Evolutionary conservation across 2,113 vertebrate species (phyloP).

Genomic region (Sander vitreus): DNA sequence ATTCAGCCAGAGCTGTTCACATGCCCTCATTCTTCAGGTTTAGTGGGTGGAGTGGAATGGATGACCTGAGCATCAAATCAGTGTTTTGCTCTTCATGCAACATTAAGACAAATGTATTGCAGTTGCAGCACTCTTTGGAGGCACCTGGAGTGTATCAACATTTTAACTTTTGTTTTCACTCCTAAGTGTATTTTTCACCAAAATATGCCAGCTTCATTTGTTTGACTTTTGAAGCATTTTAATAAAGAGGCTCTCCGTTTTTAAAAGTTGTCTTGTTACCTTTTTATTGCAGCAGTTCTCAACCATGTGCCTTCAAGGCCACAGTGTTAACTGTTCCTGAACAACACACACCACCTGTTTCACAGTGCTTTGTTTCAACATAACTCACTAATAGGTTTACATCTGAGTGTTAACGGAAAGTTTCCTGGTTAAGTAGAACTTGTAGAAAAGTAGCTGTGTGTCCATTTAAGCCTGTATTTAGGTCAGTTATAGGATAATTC

Average conservation of each 20-base stretch:
- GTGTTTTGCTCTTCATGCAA: conserved; percentile 10
- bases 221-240: conserved; percentile 71
- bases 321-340: neutral
- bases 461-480: neutral
- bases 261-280: neutral
- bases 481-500: neutral
- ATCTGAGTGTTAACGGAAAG: neutral
- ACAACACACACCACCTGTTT: neutral
- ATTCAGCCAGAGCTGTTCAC: conserved; percentile 8
- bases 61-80: neutral
- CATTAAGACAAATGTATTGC: neutral
- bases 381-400: neutral
- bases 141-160: conserved; percentile 42
- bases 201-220: conserved; percentile 55
- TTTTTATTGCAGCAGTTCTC: neutral
- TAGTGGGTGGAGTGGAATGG: neutral
- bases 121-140: conserved; percentile 15
- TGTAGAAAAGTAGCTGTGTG: neutral
- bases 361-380: neutral
- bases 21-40: neutral
- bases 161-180: conserved; percentile 62
- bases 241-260: conserved; percentile 68
- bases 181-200: conserved; percentile 56
- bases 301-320: neutral
- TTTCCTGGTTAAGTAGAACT: too few species aligned